Conservation (phyloP, 2,888 invertebrate species). For the Torymus tubicola region DNA sequence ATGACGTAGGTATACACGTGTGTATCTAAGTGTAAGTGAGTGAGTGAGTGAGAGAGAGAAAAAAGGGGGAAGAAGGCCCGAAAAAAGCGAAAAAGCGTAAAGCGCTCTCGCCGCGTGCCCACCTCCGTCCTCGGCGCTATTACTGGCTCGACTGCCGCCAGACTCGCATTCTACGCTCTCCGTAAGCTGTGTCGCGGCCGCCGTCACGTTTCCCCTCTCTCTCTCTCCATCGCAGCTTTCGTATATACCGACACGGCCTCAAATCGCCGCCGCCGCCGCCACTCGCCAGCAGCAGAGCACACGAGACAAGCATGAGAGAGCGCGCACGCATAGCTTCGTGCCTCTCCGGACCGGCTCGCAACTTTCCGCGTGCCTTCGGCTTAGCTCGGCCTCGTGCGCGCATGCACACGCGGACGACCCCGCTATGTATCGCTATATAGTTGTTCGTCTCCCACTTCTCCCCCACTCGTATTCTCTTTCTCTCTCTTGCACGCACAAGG, state of each 20-base stretch:
- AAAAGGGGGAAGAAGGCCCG: slow-evolving; percentile 44
- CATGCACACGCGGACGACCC: not conserved
- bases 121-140: slow-evolving; percentile 68
- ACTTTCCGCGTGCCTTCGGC: slow-evolving; percentile 60
- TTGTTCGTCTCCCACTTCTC: not conserved
- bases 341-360: slow-evolving; percentile 59
- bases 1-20: slow-evolving; percentile 6
- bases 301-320: not conserved
- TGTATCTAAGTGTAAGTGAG: slow-evolving; percentile 27
- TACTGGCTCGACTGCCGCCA: slow-evolving; percentile 69
- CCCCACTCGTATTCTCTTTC: not conserved
- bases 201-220: slow-evolving; percentile 54
- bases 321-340: slow-evolving; percentile 58
- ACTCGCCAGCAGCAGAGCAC: slow-evolving; percentile 38
- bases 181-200: slow-evolving; percentile 54
- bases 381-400: slow-evolving; percentile 60
- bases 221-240: slow-evolving; percentile 52
- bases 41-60: slow-evolving; percentile 16
- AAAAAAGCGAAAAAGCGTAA: slow-evolving; percentile 49
- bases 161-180: too few species aligned
- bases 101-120: slow-evolving; percentile 37
- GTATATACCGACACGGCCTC: slow-evolving; percentile 28
- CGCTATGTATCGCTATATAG: not conserved
- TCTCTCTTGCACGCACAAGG: not conserved
- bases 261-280: slow-evolving; percentile 44